Evolutionary conservation across 2,888 invertebrate species (phyloP), one percentile per base, ranked within the genome.

Genomic region (Eupsilia transversa): DNA sequence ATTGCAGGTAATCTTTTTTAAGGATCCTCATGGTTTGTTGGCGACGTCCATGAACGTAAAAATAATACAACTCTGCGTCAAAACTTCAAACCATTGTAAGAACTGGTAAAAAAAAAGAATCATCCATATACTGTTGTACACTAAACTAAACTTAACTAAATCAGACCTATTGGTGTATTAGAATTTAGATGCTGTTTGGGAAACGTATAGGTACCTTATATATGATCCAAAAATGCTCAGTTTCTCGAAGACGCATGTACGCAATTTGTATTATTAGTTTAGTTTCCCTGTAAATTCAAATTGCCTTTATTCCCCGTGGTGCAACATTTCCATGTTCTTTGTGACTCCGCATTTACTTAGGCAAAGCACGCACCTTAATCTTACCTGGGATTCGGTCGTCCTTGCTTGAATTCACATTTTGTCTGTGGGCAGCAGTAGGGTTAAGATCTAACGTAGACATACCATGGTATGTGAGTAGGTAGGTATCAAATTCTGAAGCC

Each of bases 401-500:
- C 20, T 43, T 64, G 49, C 27, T 49, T 63, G 23, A 14, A 49
- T 71, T 35, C 38, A 33, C 3, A 38, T 30, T 17, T 76, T 23
- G 43, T 46, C 6, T 20, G 1, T 76, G 30, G n/a, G 9, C 2
- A 56, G 12, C 17, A 17, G 30, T 63, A 35, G 7, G 17, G 33
- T 35, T 61, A 7, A n/a, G 30, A 33, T 54, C 0, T 35, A 7
- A 38, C 20, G 4, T 52, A 64, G 10, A 35, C 46, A 17, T 20
- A 74, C 27, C 35, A 56, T 12, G 17, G 3, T 9, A 52, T 52
- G 30, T 30, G 27, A 52, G n/a, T 9, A 46, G 46, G 46, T 70
- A 63, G 46, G 46, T 70, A 63, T 49, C 10, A 73, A 64, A 67
- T 54, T 78, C 60, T 66, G 33, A 71, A 57, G n/a, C 54, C 20